phyloP scores from a whole-genome alignment of 2,113 vertebrate genomes.

The Pleuronectes platessa region DNA sequence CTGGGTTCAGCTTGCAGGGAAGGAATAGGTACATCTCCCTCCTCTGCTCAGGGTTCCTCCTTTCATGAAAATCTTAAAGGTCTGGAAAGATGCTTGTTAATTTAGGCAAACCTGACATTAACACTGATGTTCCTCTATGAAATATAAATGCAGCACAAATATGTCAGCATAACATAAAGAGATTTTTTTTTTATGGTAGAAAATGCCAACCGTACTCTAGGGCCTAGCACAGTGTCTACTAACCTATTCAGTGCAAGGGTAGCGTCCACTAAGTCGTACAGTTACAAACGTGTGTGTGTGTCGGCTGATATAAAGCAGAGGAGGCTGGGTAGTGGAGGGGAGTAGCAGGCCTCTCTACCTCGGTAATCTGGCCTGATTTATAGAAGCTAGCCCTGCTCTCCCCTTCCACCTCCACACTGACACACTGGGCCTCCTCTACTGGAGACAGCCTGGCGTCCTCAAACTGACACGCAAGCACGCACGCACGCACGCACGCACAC shows the following conservation, averaged over 20 bases:
- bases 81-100: neutral
- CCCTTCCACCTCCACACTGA: constrained; percentile 72
- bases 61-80: neutral
- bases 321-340: constrained; percentile 89
- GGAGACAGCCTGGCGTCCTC: constrained; percentile 98
- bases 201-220: neutral
- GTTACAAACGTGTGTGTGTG: constrained; percentile 72
- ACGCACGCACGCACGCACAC: constrained; percentile 79
- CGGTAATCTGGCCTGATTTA: constrained; percentile 99
- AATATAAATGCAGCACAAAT: neutral
- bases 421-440: constrained; percentile 90
- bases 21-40: neutral
- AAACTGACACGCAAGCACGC: constrained; percentile 86
- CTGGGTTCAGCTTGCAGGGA: neutral
- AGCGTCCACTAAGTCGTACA: neutral
- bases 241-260: neutral
- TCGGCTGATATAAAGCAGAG: constrained; percentile 94
- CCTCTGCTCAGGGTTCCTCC: no score
- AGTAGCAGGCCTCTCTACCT: constrained; percentile 85
- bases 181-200: neutral
- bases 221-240: neutral
- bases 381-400: constrained; percentile 84
- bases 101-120: constrained; percentile 1
- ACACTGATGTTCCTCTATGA: neutral
- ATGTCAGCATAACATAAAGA: neutral